Conservation (phyloP, 1,140 invertebrate genomes). For the Vollenhovia emeryi region DNA sequence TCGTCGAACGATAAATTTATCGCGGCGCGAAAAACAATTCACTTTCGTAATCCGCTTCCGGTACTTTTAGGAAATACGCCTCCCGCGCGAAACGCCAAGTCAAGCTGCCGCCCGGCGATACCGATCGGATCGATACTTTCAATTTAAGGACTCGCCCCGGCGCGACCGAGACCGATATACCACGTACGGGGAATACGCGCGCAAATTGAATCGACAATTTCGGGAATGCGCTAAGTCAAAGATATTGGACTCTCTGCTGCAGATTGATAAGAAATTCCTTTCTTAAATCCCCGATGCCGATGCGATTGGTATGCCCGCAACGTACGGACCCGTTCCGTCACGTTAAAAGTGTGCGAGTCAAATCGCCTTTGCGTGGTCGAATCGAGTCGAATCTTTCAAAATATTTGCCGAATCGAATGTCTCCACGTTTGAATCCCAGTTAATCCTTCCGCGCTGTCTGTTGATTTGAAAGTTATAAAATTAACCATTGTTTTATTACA, state of each 20-base stretch:
- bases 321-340: neutral
- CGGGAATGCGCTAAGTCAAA: conserved; percentile 20
- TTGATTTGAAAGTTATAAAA: too few relatives aligned
- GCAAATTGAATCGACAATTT: conserved; percentile 49
- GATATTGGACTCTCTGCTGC: neutral
- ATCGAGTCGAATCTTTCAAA: too few relatives aligned
- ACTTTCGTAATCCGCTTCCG: conserved; percentile 5
- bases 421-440: too few relatives aligned
- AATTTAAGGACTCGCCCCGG: conserved; percentile 20
- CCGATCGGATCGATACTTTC: conserved; percentile 43
- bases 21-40: conserved; percentile 43
- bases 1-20: conserved; percentile 32
- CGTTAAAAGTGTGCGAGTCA: too few relatives aligned
- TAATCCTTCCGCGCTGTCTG: too few relatives aligned
- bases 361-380: too few relatives aligned
- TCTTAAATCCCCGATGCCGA: neutral
- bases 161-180: conserved; percentile 8
- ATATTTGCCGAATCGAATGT: too few relatives aligned
- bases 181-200: conserved; percentile 30
- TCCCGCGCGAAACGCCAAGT: conserved; percentile 8
- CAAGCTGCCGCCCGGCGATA: conserved; percentile 10
- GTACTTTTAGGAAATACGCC: conserved; percentile 30
- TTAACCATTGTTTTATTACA: too few relatives aligned
- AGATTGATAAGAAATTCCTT: conserved; percentile 6
- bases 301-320: neutral